These are phyloP conservation scores for Zaprionus lineosus DNA, from an alignment of 2,888 invertebrate species.

Conservation along the genomic window DNA sequence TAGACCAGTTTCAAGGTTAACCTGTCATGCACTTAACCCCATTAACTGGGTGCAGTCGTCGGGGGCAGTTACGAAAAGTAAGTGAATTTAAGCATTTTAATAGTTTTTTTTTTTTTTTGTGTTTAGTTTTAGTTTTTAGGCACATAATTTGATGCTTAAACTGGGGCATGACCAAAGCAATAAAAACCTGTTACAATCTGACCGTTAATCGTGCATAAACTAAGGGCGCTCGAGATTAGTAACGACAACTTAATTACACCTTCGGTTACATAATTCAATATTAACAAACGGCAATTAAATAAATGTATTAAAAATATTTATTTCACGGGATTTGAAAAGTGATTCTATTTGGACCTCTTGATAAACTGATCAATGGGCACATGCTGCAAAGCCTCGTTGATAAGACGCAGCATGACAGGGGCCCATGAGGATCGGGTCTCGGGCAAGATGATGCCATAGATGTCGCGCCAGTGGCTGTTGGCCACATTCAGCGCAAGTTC, in stretches of 20 bases:
- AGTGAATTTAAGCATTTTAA: conserved; percentile 14
- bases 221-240: conserved; percentile 13
- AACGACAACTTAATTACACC: conserved; percentile 19
- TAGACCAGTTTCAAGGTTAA: conserved; percentile 30
- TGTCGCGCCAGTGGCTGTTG: conserved; percentile 85
- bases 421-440: conserved; percentile 80
- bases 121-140: conserved; percentile 10
- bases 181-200: conserved; percentile 30
- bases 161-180: conserved; percentile 60
- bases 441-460: conserved; percentile 84
- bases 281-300: neutral
- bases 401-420: conserved; percentile 72
- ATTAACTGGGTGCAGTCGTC: conserved; percentile 30
- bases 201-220: conserved; percentile 16
- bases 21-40: conserved; percentile 51
- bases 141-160: conserved; percentile 31
- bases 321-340: conserved; percentile 25
- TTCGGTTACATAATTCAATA: conserved; percentile 2
- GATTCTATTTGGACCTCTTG: conserved; percentile 19
- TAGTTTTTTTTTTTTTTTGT: too few species aligned
- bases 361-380: conserved; percentile 80
- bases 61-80: conserved; percentile 29
- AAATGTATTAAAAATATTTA: conserved; percentile 11
- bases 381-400: conserved; percentile 75
- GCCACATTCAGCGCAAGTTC: conserved; percentile 82